These are phyloP conservation scores for Drosophila kuntzei DNA, from an alignment of 2,888 invertebrate species.

Conservation along the genomic window DNA sequence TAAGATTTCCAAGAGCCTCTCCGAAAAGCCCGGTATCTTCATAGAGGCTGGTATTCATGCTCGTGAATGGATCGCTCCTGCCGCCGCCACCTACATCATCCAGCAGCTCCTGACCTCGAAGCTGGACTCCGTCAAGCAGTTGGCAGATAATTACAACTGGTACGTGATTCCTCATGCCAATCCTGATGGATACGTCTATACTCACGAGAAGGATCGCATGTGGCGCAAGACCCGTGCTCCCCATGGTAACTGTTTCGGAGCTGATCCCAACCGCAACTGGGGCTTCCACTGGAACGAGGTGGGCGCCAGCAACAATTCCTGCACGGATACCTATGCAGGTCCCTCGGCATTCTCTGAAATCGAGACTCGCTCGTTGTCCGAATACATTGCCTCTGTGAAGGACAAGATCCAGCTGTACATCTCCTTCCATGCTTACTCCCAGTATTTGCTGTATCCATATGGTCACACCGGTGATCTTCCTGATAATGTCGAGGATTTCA, in stretches of 20 bases:
- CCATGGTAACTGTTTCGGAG: conserved; percentile 87
- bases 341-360: conserved; percentile 89
- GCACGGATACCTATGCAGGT: conserved; percentile 89
- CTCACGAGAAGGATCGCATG: conserved; percentile 86
- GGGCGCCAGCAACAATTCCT: conserved; percentile 87
- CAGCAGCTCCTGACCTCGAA: conserved; percentile 88
- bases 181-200: conserved; percentile 91
- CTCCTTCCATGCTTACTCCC: conserved; percentile 91
- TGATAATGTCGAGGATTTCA: conserved; percentile 86
- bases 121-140: conserved; percentile 84
- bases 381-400: conserved; percentile 87
- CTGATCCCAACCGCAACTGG: conserved; percentile 93
- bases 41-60: conserved; percentile 90
- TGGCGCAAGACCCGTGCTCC: conserved; percentile 89
- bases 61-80: conserved; percentile 91
- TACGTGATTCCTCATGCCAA: conserved; percentile 91
- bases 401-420: conserved; percentile 88
- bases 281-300: conserved; percentile 89
- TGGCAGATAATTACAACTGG: conserved; percentile 89
- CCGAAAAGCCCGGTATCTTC: conserved; percentile 87
- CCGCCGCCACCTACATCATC: conserved; percentile 88
- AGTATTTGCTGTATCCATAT: conserved; percentile 90
- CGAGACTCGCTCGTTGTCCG: conserved; percentile 86
- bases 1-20: conserved; percentile 86
- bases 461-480: conserved; percentile 88